These are phyloP conservation scores for Malurus melanocephalus DNA, from an alignment of 2,113 vertebrate genomes.

Conservation along the genomic window DNA sequence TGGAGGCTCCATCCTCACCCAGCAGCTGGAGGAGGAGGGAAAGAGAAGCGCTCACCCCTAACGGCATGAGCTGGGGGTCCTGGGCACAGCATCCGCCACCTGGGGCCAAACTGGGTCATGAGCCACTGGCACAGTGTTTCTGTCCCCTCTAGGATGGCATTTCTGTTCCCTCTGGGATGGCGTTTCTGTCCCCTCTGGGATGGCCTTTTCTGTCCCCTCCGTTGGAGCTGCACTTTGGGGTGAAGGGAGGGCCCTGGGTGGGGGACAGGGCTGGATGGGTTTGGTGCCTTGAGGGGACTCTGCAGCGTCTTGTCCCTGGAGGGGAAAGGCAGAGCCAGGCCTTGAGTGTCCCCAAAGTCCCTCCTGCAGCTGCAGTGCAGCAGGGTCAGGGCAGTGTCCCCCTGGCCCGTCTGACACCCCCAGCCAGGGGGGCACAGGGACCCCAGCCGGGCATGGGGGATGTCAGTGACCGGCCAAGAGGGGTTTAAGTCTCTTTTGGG, in stretches of 20 bases:
- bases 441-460: background rate
- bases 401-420: fast-evolving
- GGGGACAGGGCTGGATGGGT: fast-evolving
- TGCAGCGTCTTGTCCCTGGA: background rate
- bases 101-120: background rate
- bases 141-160: background rate
- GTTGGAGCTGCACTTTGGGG: fast-evolving
- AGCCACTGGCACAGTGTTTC: background rate
- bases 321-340: background rate
- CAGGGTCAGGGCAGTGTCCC: background rate
- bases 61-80: fast-evolving
- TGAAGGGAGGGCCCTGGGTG: background rate
- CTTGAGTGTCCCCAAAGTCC: background rate
- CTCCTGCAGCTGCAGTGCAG: background rate
- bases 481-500: constrained; percentile 15
- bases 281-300: background rate
- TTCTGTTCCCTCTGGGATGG: background rate
- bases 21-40: background rate
- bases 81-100: background rate
- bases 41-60: background rate
- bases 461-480: fast-evolving
- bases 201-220: fast-evolving
- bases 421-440: background rate
- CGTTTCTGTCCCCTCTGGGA: background rate
- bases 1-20: background rate